Evolutionary conservation across 2,113 vertebrate species (phyloP), one percentile per base, ranked within the genome.

Genomic region (Rhabdomys dilectus): DNA sequence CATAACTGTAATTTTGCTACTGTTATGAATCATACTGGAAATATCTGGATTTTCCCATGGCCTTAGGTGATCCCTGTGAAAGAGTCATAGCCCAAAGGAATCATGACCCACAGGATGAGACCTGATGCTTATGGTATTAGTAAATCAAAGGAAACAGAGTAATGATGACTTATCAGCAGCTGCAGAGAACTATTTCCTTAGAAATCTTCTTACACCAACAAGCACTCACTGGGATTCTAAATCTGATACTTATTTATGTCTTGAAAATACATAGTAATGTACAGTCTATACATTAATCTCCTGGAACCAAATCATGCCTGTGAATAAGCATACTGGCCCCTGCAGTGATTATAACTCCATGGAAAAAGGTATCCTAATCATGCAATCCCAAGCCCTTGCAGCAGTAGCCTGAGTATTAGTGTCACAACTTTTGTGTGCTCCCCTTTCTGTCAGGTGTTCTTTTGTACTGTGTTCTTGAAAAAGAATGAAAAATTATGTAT

Each of bases 131-230:
- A 11, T 19, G 75, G 85, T 8, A 60, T 56, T 82, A 95, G 48
- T 60, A 91, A 95, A 93, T 66, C 75, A 31, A 88, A 96, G 92
- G 6, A 88, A 12, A 0, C 16, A 84, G 80, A 86, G 0, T 97
- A 76, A n/a, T 72, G 19, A 84, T 16, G 19, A 66, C 75, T 92
- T 75, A 86, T 9, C 58, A 45, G 72, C 45, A 75, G 15, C 16
- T 78, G 80, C 21, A 51, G 88, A 96, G 95, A 48, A 58, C 70
- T 81, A 77, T 34, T 95, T 92, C 90, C 24, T 29, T 91, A 78
- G 9, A 64, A 36, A 19, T 91, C 16, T 96, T 53, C 34, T 0
- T 85, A 86, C 34, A 80, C 22, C 93, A 87, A 51, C 87, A 0
- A 0, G 89, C 31, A 70, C 16, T 75, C 17, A 29, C 62, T 78